Evolutionary conservation across 2,113 vertebrate genomes (phyloP), one percentile per base, ranked within the genome.

Genomic region (Hippocampus zosterae): DNA sequence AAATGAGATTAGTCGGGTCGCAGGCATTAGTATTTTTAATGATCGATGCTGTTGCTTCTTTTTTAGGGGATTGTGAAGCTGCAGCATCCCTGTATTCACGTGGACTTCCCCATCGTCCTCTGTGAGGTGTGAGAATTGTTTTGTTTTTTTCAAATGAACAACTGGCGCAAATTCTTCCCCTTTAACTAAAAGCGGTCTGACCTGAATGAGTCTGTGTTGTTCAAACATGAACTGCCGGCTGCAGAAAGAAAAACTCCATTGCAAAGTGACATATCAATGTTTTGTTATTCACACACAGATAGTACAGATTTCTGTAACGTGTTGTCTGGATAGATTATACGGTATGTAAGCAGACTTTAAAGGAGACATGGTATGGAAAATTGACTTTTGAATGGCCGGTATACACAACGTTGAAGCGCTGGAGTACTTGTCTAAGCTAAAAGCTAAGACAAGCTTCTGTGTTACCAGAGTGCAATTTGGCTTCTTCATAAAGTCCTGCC

Each of bases 61-160:
- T 64, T 46, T 46, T 90, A 98, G 97, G 97, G 97, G 78, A 93
- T 95, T 72, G 93, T 99, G 90, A 95, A 94, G 86, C 91, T 99
- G 73, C 95, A 98, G 77, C 92, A 93, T 76, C 97, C 97, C 68
- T 93, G 94, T 82, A 97, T 99, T 84, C 96, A 97, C 29, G 94
- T 97, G 80, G 97, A 98, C 85, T 98, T 99, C 77, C 97, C 97
- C 0, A 92, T 99, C 82, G 91, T 99, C 88, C 94, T 99, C 88
- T 98, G 95, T 77, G 97, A 98, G 91, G 91, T 95, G 85, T 98
- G 93, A 96, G 25, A 27, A 27, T 27, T 27, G 25, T n/a, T 78
- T 91, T 72, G 75, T 75, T 60, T 59, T 46, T 70, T 73, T 52
- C 71, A 59, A 46, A 63, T 70, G 75, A 71, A 40, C 40, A 61